Conservation (phyloP, 2,113 vertebrate species). For the Microcebus murinus region DNA sequence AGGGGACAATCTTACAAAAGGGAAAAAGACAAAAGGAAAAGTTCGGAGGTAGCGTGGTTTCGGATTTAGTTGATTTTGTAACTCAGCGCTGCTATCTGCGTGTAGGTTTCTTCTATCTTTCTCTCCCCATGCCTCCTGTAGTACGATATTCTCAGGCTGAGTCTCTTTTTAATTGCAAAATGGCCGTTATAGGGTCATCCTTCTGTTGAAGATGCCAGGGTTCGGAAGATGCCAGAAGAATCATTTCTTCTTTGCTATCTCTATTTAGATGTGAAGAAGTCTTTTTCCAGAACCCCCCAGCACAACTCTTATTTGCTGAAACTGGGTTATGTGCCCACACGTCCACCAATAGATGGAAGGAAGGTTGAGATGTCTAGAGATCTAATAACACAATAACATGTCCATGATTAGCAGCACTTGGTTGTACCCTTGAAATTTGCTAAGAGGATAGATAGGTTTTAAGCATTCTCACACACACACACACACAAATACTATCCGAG, state of each 20-base stretch:
- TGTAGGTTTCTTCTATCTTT: neutral
- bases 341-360: neutral
- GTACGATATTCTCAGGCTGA: neutral
- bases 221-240: neutral
- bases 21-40: neutral
- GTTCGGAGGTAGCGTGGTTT: neutral
- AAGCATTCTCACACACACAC: neutral
- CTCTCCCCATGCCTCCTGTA: neutral
- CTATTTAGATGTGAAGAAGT: neutral
- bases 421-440: neutral
- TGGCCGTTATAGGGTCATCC: neutral
- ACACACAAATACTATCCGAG: neutral
- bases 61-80: neutral
- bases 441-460: neutral
- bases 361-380: neutral
- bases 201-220: neutral
- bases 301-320: neutral
- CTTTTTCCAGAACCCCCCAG: neutral
- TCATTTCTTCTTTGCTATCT: neutral
- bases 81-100: neutral
- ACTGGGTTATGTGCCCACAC: neutral
- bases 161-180: slow-evolving; percentile 29
- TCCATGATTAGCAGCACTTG: neutral
- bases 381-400: neutral
- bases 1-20: neutral